Evolutionary conservation across 2,888 invertebrate species (phyloP), one percentile per base, ranked within the genome.

Genomic region (Strigamia transsilvanica): DNA sequence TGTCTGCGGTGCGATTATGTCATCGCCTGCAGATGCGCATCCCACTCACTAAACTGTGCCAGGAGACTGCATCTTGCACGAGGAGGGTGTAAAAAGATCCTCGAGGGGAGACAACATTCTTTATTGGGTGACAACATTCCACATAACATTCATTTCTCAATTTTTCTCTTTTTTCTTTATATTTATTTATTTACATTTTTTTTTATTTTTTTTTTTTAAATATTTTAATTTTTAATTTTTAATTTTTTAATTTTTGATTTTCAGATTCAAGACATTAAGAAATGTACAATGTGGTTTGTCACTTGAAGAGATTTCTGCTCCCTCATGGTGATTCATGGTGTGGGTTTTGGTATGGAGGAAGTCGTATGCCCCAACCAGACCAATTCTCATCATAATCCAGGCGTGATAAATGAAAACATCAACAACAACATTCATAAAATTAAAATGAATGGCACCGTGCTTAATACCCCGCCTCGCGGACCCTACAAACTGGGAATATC

Each of bases 91-190:
- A 73, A 73, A 73, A 27, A 15, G 73, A 73, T 73, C 73, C 73
- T 73, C 32, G 73, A 73, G 73, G 73, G 73, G 73, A 73, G 73
- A 73, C 73, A 27, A 15, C 73, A 73, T 73, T 73, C 73, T 73
- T 73, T 73, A 73, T 73, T 73, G 73, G 73, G 73, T 73, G 73
- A 73, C 73, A 73, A 73, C 73, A 73, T 73, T 73, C 73, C 73
- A 32, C 73, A 73, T 73, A 12, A 46, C 56, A 18, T 56, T 56
- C 18, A 56, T 56, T 56, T 56, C 56, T 56, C 56, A 12, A 15
- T 23, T 66, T 66, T 66, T 21, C 0, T 66, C 2, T 21, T 66
- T 21, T 23, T 66, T 46, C 23, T 73, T 32, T 73, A 27, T 27
- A 32, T 27, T 2, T 15, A 46, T 46, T 10, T 61, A 2, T 4